Percentiles rank a stretch among this genome's conserved stretches.
Conservation (phyloP, 2,113 vertebrate species). For the Caretta caretta region DNA sequence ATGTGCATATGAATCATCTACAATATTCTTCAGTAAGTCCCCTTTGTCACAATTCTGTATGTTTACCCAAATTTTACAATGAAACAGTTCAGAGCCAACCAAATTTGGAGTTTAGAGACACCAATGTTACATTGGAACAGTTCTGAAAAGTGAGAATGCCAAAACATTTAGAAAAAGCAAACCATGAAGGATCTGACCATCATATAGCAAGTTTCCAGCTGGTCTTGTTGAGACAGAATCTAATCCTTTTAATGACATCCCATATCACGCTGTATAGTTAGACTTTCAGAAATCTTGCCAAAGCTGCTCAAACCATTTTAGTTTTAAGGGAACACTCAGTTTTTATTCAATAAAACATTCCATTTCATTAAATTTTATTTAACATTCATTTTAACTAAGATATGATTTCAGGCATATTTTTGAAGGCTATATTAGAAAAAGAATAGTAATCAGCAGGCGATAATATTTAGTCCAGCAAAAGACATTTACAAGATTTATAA, state of each 20-base stretch:
- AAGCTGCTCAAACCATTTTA: neutral
- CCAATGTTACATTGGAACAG: neutral
- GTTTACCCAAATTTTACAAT: neutral
- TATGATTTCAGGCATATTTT: neutral
- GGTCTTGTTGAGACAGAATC: slow-evolving; percentile 28
- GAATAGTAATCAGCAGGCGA: neutral
- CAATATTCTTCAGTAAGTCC: slow-evolving; percentile 18
- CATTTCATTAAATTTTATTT: slow-evolving; percentile 13
- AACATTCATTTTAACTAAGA: neutral
- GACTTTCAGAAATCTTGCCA: neutral
- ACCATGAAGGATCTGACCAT: neutral
- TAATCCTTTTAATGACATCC: neutral
- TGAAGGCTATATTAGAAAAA: neutral
- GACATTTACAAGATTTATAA: neutral
- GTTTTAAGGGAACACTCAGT: neutral
- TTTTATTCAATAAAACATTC: neutral
- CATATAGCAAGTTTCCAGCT: slow-evolving; percentile 3
- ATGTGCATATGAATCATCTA: slow-evolving; percentile 25
- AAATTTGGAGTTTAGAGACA: neutral
- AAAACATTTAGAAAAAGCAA: neutral
- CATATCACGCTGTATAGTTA: neutral
- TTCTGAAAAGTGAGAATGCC: neutral
- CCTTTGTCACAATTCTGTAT: neutral
- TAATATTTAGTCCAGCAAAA: slow-evolving; percentile 22
- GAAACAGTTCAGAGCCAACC: neutral